These are phyloP conservation scores for Pollenia griseotomentosa DNA, from an alignment of 2,888 invertebrate genomes.

Conservation along the genomic window DNA sequence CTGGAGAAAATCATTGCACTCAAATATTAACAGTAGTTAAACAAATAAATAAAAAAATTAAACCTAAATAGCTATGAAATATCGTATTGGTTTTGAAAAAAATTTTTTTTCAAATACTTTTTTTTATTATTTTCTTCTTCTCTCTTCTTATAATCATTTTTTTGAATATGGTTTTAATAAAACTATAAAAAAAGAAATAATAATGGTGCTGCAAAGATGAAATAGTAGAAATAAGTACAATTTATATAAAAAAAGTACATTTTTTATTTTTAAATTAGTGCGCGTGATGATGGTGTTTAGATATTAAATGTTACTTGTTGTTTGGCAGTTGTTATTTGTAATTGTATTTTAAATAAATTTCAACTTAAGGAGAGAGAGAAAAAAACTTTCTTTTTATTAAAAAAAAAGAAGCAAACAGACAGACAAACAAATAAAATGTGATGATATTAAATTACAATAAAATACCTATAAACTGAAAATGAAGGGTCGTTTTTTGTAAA, in stretches of 20 bases:
- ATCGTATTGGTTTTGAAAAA: constrained; percentile 43
- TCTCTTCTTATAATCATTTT: constrained; percentile 55
- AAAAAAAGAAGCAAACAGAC: constrained; percentile 8
- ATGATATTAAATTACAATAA: constrained; percentile 71
- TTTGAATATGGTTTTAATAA: constrained; percentile 68
- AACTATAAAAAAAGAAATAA: constrained; percentile 20
- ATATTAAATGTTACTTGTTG: constrained; percentile 74
- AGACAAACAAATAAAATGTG: constrained; percentile 44
- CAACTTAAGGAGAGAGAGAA: constrained; percentile 11
- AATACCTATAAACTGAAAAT: constrained; percentile 36
- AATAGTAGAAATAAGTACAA: constrained; percentile 55
- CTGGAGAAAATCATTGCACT: constrained; percentile 65
- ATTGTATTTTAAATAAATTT: constrained; percentile 64
- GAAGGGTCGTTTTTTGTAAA: constrained; percentile 44
- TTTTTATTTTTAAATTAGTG: constrained; percentile 73
- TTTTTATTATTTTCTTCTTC: constrained; percentile 14
- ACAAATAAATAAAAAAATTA: constrained; percentile 57
- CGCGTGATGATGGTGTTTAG: constrained; percentile 77
- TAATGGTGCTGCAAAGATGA: constrained; percentile 57
- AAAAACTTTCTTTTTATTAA: constrained; percentile 54
- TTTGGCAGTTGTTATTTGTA: constrained; percentile 71
- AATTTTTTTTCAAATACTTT: not conserved
- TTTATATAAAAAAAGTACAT: constrained; percentile 28
- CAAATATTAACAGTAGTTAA: constrained; percentile 63
- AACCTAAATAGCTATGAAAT: constrained; percentile 62